These are phyloP conservation scores for Helicoverpa assulta DNA, from an alignment of 2,888 invertebrate genomes.

Conservation along the genomic window DNA sequence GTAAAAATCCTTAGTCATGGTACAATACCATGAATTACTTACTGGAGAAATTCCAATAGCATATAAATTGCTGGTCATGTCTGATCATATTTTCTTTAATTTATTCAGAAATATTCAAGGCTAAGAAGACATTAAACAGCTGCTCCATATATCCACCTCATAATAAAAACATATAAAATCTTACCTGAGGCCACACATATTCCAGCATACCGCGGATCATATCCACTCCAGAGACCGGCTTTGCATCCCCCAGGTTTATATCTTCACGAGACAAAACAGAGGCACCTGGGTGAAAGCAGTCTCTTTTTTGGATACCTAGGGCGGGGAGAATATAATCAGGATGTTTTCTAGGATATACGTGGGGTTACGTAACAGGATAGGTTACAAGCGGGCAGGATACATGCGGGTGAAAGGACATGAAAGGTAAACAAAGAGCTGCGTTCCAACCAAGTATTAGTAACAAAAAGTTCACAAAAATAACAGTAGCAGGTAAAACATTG, in stretches of 20 bases:
- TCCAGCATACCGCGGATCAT: conserved; percentile 97
- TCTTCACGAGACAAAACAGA: conserved; percentile 92
- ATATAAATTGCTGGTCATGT: background rate
- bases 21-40: background rate
- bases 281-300: conserved; percentile 98
- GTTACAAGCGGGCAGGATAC: conserved; percentile 57
- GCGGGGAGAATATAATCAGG: conserved; percentile 73
- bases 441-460: conserved; percentile 88
- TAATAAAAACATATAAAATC: conserved; percentile 40
- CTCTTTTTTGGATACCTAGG: conserved; percentile 91
- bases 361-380: conserved; percentile 36
- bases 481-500: conserved; percentile 9
- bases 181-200: conserved; percentile 98
- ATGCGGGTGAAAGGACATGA: conserved; percentile 59
- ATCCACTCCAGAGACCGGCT: conserved; percentile 92
- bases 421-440: conserved; percentile 77
- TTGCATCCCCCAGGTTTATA: conserved; percentile 90
- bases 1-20: background rate
- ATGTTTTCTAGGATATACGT: conserved; percentile 56
- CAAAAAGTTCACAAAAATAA: conserved; percentile 56
- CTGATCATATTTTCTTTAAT: background rate
- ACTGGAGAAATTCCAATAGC: background rate
- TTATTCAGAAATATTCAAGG: conserved; percentile 28
- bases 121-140: conserved; percentile 13
- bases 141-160: conserved; percentile 6